Evolutionary conservation across 1,140 invertebrate species (phyloP).

Genomic region (Psix sp.): DNA sequence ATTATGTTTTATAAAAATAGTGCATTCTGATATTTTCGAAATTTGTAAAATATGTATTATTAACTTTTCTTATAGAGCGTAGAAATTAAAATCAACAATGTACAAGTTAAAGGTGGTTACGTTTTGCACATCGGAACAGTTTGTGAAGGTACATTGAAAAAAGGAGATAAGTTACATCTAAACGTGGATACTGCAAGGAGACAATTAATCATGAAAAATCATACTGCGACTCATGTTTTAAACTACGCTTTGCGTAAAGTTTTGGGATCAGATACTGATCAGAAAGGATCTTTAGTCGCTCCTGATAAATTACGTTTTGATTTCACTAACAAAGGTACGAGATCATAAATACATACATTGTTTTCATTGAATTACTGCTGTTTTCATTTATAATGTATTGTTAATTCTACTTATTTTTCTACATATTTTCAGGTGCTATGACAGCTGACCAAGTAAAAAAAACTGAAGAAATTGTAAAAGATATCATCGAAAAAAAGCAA

Average conservation of each 20-base stretch:
- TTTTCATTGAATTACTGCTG: no score
- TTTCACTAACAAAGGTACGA: constrained; percentile 91
- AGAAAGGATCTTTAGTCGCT: constrained; percentile 98
- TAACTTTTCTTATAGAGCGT: constrained; percentile 75
- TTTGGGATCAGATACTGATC: constrained; percentile 93
- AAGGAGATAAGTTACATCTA: constrained; percentile 91
- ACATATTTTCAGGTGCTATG: constrained; percentile 82
- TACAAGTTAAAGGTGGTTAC: constrained; percentile 97
- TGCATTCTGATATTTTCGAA: no score
- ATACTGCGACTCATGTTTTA: constrained; percentile 98
- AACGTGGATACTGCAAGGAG: constrained; percentile 90
- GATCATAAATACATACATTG: background rate
- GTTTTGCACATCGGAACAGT: constrained; percentile 92
- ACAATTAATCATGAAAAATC: constrained; percentile 97
- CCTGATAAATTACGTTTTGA: constrained; percentile 97
- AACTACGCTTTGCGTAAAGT: constrained; percentile 96
- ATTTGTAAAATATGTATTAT: constrained; percentile 12
- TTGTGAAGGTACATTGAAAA: constrained; percentile 88
- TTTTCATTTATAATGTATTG: constrained; percentile 1
- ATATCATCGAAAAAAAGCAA: constrained; percentile 88
- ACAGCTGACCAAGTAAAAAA: constrained; percentile 90
- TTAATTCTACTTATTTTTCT: constrained; percentile 7
- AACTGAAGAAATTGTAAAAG: constrained; percentile 87
- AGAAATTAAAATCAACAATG: constrained; percentile 96
- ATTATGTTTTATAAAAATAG: constrained; percentile 3